Base-by-base conservation (phyloP, 1,140 invertebrate genomes). In the Cephus cinctus region DNA sequence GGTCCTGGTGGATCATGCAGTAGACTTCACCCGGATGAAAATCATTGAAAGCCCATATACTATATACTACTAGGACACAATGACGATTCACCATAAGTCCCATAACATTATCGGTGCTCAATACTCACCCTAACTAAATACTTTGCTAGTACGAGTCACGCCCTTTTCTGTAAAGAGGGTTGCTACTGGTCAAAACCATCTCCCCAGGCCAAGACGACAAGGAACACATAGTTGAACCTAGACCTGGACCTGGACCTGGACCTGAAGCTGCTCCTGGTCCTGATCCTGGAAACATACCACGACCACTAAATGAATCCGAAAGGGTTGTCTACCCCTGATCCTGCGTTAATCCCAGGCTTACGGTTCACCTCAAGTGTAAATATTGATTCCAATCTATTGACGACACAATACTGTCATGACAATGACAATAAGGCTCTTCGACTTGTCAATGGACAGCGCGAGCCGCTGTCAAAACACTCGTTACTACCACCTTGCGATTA, bases 351-450 rank as follows among this genome's bases (percentile, higher is more conserved):
- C 67, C 62, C 15, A 14, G 22, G 60, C 59, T 70, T 66, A 67
- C 56, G n/a, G 61, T 39, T 23, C 36, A 49, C 32, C 38, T 59
- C 38, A 47, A 66, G 49, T 69, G 63, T 70, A 73, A 73, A 73
- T 71, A 73, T 71, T 71, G 69, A 70, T 73, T 65, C 56, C 61
- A 67, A 71, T 71, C 66, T 61, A 54, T 53, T 56, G 48, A 42
- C 25, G 31, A 49, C 25, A 69, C 61, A 68, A 69, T 67, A 11
- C 4, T 22, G 20, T 14, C 35, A 2, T 8, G 27, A 15, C 19
- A 22, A 46, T 38, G 39, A 52, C 30, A 32, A 43, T 40, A 46
- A 45, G 44, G 41, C 36, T 43, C 14, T 15, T 43, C 32, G 30
- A 42, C 19, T 22, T 52, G 43, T 43, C 31, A 31, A 34, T 23